Conservation (phyloP, 2,888 invertebrate species). For the Idaea straminata region DNA sequence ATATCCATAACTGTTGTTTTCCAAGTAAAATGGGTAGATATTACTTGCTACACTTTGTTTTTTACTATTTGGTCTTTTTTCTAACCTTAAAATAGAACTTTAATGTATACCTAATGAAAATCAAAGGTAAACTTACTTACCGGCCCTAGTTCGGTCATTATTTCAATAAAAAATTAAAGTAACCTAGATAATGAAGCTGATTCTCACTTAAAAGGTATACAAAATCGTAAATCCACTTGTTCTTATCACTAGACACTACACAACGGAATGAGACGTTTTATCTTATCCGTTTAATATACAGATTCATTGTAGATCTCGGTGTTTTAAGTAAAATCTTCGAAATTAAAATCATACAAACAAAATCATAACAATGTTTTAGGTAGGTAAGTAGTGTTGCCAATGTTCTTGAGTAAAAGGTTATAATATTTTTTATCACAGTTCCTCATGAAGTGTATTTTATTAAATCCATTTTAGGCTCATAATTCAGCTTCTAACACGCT, state of each 20-base stretch:
- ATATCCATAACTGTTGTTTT: no score
- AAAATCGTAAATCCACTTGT: not conserved
- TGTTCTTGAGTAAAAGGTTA: not conserved
- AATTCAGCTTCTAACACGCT: no score
- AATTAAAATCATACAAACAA: not conserved
- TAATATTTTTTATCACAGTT: no score
- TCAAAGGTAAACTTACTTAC: constrained; percentile 32
- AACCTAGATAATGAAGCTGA: no score
- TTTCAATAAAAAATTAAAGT: constrained; percentile 3
- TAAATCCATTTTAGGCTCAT: no score
- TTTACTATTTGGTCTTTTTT: not conserved
- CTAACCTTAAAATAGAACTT: not conserved
- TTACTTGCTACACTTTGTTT: not conserved
- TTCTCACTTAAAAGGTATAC: not conserved
- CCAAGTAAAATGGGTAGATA: no score
- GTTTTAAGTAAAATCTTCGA: not conserved
- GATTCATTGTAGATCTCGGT: not conserved
- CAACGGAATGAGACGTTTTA: not conserved
- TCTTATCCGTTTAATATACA: not conserved
- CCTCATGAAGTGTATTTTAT: no score
- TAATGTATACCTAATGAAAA: constrained; percentile 1
- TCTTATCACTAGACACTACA: not conserved
- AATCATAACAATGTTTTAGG: not conserved
- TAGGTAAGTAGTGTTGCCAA: not conserved
- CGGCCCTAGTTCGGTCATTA: constrained; percentile 38